phyloP scores from a whole-genome alignment of 1,140 invertebrate genomes.

The Drosophila obscura region DNA sequence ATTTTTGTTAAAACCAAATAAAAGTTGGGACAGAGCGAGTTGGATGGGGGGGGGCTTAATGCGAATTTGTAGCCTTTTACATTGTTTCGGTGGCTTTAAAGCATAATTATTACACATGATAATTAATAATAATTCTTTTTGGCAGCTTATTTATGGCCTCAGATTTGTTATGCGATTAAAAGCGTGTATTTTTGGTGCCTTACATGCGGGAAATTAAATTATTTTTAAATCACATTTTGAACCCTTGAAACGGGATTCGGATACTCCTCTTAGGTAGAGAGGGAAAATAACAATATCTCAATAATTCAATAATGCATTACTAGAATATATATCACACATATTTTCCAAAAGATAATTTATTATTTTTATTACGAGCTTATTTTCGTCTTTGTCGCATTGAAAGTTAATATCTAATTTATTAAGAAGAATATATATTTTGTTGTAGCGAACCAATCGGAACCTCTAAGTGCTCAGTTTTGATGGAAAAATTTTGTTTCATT shows the following conservation, averaged over 20 bases:
- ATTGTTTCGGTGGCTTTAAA: constrained; percentile 43
- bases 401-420: neutral
- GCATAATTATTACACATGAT: constrained; percentile 62
- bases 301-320: too few relatives aligned
- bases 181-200: constrained; percentile 18
- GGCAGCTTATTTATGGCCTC: constrained; percentile 68
- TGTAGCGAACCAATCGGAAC: too few relatives aligned
- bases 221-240: constrained; percentile 17
- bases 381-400: neutral
- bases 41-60: constrained; percentile 16
- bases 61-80: constrained; percentile 30
- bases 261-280: too few relatives aligned
- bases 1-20: constrained; percentile 2
- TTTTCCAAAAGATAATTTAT: too few relatives aligned
- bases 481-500: too few relatives aligned
- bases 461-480: too few relatives aligned
- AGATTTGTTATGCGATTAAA: constrained; percentile 67
- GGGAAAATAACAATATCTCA: too few relatives aligned
- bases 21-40: neutral
- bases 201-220: constrained; percentile 39
- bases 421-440: neutral
- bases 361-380: too few relatives aligned
- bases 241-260: neutral
- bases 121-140: constrained; percentile 74
- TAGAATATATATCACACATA: too few relatives aligned